A percentile compares a stretch with the other conserved stretches of the same genome.
phyloP scores from a whole-genome alignment of 2,797 vertebrate genomes.

The Gymnodraco acuticeps region DNA sequence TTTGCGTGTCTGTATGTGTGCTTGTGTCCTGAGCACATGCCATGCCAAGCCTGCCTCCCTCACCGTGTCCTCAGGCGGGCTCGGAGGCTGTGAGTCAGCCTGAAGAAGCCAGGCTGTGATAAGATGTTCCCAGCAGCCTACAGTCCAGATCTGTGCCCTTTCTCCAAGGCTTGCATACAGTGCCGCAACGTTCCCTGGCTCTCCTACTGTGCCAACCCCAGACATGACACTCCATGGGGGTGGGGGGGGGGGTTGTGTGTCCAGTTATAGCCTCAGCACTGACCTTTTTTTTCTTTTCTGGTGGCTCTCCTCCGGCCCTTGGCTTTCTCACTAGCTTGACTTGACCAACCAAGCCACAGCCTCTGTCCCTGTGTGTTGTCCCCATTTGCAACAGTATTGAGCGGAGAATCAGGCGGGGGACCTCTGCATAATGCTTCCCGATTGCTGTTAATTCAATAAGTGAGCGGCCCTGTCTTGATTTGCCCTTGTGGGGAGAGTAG shows the following conservation, averaged over 20 bases:
- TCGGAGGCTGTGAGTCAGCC: slow-evolving; percentile 56
- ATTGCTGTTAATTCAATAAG: slow-evolving; percentile 84
- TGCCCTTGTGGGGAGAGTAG: slow-evolving; percentile 67
- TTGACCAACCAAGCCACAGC: slow-evolving; percentile 58
- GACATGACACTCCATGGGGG: slow-evolving; percentile 40
- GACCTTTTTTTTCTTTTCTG: slow-evolving; percentile 37
- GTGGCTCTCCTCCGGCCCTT: slow-evolving; percentile 10
- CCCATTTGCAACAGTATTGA: slow-evolving; percentile 66
- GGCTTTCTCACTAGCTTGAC: slow-evolving; percentile 39
- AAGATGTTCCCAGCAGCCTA: slow-evolving; percentile 66
- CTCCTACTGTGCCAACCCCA: slow-evolving; percentile 24
- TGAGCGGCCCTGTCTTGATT: slow-evolving; percentile 61
- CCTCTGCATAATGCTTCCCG: slow-evolving; percentile 77
- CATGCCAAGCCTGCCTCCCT: slow-evolving; percentile 53
- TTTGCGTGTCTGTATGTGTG: slow-evolving; percentile 49
- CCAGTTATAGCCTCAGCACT: slow-evolving; percentile 56
- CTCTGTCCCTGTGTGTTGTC: slow-evolving; percentile 51
- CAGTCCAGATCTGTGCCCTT: slow-evolving; percentile 65
- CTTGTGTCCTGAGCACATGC: slow-evolving; percentile 41
- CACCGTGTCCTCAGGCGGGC: slow-evolving; percentile 59
- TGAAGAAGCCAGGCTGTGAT: slow-evolving; percentile 58
- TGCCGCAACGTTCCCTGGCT: slow-evolving; percentile 20
- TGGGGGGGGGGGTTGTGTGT: slow-evolving; percentile 32
- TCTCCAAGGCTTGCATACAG: slow-evolving; percentile 34
- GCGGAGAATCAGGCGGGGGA: slow-evolving; percentile 71